Percentiles rank a stretch among this genome's conserved stretches.
Evolutionary conservation across 2,888 invertebrate species (phyloP).

Genomic region (Trilocha varians): DNA sequence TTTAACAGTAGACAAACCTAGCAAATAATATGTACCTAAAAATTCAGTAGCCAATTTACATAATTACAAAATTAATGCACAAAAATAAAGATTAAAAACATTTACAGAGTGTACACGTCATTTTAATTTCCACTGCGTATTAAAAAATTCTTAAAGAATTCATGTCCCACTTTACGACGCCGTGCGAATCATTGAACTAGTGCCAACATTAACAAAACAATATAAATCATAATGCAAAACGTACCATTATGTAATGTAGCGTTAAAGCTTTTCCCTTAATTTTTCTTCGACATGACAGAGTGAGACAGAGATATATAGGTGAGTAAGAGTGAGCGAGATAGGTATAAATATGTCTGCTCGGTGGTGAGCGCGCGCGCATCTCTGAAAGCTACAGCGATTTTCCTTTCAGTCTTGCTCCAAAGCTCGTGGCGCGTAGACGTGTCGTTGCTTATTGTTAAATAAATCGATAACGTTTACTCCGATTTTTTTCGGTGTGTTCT

Average conservation of each 20-base stretch:
- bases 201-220: constrained; percentile 47
- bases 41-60: not conserved
- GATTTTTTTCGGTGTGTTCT: constrained; percentile 34
- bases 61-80: not conserved
- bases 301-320: constrained; percentile 21
- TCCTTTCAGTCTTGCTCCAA: constrained; percentile 50
- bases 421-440: constrained; percentile 41
- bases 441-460: constrained; percentile 13
- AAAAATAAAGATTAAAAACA: not conserved
- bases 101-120: not conserved
- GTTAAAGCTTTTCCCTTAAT: constrained; percentile 45
- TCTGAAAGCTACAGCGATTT: constrained; percentile 51
- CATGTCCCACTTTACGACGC: constrained; percentile 9
- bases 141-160: constrained; percentile 2
- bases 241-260: constrained; percentile 44
- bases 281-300: constrained; percentile 41
- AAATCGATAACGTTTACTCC: constrained; percentile 21
- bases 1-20: constrained; percentile 2
- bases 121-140: not conserved
- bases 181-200: constrained; percentile 34
- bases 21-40: not conserved
- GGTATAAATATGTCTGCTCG: constrained; percentile 18
- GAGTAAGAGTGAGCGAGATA: constrained; percentile 24
- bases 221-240: constrained; percentile 56
- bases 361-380: constrained; percentile 46